Evolutionary conservation across 2,113 vertebrate species (phyloP), one percentile per base, ranked within the genome.

Genomic region (Nerophis lumbriciformis): DNA sequence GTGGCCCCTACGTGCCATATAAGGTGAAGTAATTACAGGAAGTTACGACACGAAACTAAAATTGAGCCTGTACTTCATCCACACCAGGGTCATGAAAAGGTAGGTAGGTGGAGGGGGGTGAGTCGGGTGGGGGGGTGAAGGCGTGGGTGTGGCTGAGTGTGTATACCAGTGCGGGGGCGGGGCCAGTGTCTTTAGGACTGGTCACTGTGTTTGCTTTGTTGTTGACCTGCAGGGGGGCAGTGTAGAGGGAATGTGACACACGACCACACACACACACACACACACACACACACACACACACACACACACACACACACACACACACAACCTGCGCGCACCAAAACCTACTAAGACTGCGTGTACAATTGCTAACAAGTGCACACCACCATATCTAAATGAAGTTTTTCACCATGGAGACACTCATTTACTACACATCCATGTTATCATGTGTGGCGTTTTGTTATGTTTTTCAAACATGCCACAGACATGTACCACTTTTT

Each of bases 201-300:
- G 94, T 98, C 93, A 95, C 94, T 93, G 94, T 93, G 94, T 98
- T 98, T 89, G 94, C 92, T 95, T 98, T 98, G 94, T 93, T 99
- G 95, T 96, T 99, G 90, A 96, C 97, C 96, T 99, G 95, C 91
- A 92, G 88, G 82, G 92, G 55, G 78, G 80, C 69, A 84, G 76
- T 83, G 77, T 83, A 83, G 68, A 86, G 67, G 78, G 77, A 51
- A 84, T 48, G 83, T 85, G 75, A 89, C 69, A 79, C 71, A 74
- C 65, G 61, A 64, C 75, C 76, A 69, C 66, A 80, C 75, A 73
- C 48, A 64, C 61, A 48, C 59, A 59, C 55, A 11, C 36, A 52
- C 37, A n/a, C 64, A 56, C 68, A 35, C 55, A 28, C 28, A 28
- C 28, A 48, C 36, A 51, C 37, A n/a, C 64, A 56, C 68, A 35